Conservation (phyloP, 2,797 vertebrate species). For the Oceanodroma leucorhoa region DNA sequence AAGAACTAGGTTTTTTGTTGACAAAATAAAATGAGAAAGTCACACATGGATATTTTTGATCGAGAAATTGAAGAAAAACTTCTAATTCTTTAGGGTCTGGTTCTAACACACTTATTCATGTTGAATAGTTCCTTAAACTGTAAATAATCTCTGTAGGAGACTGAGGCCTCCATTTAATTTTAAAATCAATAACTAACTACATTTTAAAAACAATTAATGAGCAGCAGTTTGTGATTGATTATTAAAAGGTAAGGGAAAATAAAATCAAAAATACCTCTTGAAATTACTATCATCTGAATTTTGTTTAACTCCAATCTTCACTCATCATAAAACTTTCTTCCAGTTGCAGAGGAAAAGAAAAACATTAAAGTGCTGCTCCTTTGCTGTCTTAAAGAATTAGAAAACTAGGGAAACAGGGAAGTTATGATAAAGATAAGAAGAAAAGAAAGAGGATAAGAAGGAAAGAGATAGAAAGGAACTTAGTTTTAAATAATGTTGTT, state of each 20-base stretch:
- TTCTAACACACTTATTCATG: neutral
- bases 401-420: neutral
- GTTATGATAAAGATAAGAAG: neutral
- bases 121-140: neutral
- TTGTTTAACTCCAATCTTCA: neutral
- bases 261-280: neutral
- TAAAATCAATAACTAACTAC: neutral
- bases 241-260: neutral
- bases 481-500: neutral
- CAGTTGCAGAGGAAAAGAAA: neutral
- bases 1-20: fast-evolving
- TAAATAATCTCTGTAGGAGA: neutral
- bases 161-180: neutral
- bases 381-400: neutral
- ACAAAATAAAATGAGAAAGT: neutral
- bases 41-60: neutral
- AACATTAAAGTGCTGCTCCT: neutral
- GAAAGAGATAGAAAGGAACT: neutral
- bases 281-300: neutral
- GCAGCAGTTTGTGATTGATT: neutral
- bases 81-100: neutral
- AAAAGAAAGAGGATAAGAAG: neutral
- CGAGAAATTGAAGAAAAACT: neutral
- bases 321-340: neutral
- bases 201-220: neutral